Evolutionary conservation across 2,113 vertebrate species (phyloP), one percentile per base, ranked within the genome.

Genomic region (Poeciliopsis turrubarensis): DNA sequence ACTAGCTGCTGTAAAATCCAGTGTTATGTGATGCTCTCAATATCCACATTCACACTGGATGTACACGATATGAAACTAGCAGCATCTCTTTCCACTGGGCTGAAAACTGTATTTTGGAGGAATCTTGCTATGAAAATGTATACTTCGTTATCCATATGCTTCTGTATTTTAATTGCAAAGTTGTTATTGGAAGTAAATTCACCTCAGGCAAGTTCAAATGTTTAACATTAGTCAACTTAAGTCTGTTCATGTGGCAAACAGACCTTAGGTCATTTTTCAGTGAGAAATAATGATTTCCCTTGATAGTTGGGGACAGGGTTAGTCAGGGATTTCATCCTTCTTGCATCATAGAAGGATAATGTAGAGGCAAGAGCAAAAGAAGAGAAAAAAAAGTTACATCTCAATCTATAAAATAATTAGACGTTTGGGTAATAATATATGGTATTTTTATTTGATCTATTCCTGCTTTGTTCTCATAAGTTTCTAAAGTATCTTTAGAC

Each of bases 261-360:
- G 73, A 75, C 41, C 30, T 51, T 51, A 39, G 26, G 68, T 64
- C 60, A 51, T 60, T 78, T 65, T 57, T 83, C 80, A 80, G 87
- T 81, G 69, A 72, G 64, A 65, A 70, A 74, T 29, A 22, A 79
- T 71, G 63, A 83, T 79, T 82, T 65, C 70, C 67, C 70, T 22
- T 61, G 78, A 80, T 79, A 77, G 68, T 64, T 72, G 30, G 39
- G 67, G 62, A 51, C 51, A 71, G 54, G 54, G 61, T 71, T 65
- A 80, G 10, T 41, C 41, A 70, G 68, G 44, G 3, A 87, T 91
- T 91, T 89, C 91, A 71, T 85, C 31, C 70, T 62, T 41, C 81
- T 91, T 91, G 89, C 89, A 90, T 92, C 91, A 92, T 89, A 34
- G 47, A 77, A 70, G 26, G 65, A 88, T 80, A 80, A 39, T 77